These are phyloP conservation scores for Trichonephila inaurata DNA, from an alignment of 1,140 invertebrate genomes.

Conservation along the genomic window DNA sequence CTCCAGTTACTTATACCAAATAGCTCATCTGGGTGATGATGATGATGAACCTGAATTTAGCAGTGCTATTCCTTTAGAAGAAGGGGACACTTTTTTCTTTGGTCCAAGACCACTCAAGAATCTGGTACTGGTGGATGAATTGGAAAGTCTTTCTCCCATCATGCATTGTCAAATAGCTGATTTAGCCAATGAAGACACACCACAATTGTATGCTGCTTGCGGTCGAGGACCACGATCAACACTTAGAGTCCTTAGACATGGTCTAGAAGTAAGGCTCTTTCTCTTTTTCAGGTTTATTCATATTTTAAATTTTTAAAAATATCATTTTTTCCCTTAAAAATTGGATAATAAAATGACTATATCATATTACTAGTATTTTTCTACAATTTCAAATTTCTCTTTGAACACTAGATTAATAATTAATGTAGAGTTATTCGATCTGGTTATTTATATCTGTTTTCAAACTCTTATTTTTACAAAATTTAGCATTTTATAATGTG, in stretches of 20 bases:
- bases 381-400: too few relatives aligned
- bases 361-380: too few relatives aligned
- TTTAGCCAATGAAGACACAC: slow-evolving; percentile 97
- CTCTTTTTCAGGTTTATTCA: too few relatives aligned
- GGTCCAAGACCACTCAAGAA: slow-evolving; percentile 96
- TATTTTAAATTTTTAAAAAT: too few relatives aligned
- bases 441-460: too few relatives aligned
- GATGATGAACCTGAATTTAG: slow-evolving; percentile 99
- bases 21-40: slow-evolving; percentile 99
- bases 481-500: too few relatives aligned
- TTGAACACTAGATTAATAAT: too few relatives aligned
- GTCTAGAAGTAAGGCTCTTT: slow-evolving; percentile 87
- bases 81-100: slow-evolving; percentile 99
- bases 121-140: slow-evolving; percentile 98
- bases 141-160: slow-evolving; percentile 98
- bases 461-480: too few relatives aligned
- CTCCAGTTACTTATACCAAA: slow-evolving; percentile 96
- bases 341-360: too few relatives aligned
- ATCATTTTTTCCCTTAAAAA: too few relatives aligned
- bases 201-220: slow-evolving; percentile 97
- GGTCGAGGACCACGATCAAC: slow-evolving; percentile 96
- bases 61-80: slow-evolving; percentile 93
- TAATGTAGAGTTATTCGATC: too few relatives aligned
- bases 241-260: slow-evolving; percentile 95
- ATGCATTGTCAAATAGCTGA: slow-evolving; percentile 89